These are phyloP conservation scores for Acanthaster planci DNA, from an alignment of 35 echinoderm and acorn worm genomes.

Conservation along the genomic window DNA sequence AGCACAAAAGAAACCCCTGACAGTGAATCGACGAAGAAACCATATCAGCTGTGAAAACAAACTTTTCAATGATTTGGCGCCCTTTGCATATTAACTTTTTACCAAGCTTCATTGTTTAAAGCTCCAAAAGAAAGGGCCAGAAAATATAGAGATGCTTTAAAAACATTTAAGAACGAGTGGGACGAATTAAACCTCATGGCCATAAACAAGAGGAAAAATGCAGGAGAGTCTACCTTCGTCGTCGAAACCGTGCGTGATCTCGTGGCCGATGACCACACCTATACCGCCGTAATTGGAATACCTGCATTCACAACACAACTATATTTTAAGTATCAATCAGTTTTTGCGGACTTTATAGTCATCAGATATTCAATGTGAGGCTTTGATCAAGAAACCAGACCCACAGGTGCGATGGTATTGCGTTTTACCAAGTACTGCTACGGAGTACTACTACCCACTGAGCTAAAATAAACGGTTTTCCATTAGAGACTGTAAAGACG, in stretches of 20 bases:
- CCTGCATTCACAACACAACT: neutral
- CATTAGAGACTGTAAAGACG: no score
- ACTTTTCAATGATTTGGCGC: no score
- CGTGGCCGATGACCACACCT: conserved; percentile 79
- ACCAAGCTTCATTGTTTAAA: no score
- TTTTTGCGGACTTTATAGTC: neutral
- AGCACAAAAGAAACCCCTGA: no score
- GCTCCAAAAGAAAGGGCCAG: no score
- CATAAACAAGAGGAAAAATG: neutral
- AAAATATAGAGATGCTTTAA: no score
- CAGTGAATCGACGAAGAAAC: no score
- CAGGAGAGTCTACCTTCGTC: conserved; percentile 40
- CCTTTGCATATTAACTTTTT: no score
- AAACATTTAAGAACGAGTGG: no score
- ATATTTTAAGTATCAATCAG: neutral
- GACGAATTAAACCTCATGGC: neutral
- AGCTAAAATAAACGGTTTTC: neutral
- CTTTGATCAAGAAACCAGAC: neutral
- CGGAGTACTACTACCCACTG: neutral
- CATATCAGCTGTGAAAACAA: no score
- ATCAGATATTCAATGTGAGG: neutral
- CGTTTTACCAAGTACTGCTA: neutral
- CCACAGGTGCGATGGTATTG: neutral
- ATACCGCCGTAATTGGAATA: conserved; percentile 83
- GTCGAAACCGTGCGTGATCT: conserved; percentile 81